These are phyloP conservation scores for Myrmecophaga tridactyla DNA, from an alignment of 2,113 vertebrate species.

Conservation along the genomic window DNA sequence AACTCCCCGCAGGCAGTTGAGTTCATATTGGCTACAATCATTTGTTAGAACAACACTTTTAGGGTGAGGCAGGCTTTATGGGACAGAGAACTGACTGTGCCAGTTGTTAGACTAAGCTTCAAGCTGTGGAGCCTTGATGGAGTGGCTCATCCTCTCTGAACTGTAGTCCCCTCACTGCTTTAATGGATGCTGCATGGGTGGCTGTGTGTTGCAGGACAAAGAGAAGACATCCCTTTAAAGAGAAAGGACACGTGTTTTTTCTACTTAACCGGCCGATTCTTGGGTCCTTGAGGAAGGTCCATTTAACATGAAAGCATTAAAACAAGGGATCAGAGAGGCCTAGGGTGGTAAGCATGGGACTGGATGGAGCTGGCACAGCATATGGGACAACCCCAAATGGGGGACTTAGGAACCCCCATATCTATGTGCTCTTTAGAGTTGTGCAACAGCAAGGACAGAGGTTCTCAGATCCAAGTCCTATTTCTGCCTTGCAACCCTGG, in stretches of 20 bases:
- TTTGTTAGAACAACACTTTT: neutral
- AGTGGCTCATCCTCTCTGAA: neutral
- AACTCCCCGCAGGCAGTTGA: neutral
- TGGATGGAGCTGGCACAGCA: fast-evolving
- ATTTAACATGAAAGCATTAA: neutral
- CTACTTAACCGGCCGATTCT: neutral
- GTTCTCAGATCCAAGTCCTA: neutral
- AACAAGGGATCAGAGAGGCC: neutral
- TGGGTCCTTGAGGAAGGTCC: neutral
- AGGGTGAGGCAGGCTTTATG: neutral
- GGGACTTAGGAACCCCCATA: too few species aligned
- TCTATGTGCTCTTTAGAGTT: neutral
- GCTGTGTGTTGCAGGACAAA: neutral
- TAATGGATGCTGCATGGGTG: fast-evolving
- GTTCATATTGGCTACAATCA: neutral
- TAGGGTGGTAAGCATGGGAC: neutral
- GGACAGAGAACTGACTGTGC: neutral
- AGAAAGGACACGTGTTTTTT: neutral
- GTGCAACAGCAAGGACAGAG: neutral
- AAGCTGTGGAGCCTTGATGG: neutral
- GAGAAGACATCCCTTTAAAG: neutral
- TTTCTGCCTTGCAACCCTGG: neutral
- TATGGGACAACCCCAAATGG: fast-evolving
- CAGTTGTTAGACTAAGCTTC: neutral
- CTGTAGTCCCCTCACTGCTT: neutral